Conservation (phyloP, 37 sponge, comb jelly and placozoan species). For the Diacarnus erythraeanus region DNA sequence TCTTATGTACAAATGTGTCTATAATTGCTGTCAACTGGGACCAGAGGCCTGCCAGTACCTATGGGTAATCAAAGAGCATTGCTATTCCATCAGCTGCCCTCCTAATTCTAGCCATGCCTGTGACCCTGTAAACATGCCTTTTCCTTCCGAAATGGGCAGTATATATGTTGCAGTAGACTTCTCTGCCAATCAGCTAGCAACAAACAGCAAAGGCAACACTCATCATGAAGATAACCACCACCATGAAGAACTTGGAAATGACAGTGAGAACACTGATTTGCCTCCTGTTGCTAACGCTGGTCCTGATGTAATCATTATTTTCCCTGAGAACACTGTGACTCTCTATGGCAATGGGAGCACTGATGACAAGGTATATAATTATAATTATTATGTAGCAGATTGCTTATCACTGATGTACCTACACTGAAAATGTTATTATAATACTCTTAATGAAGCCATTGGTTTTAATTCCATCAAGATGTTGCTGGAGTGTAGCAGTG, state of each 20-base stretch:
- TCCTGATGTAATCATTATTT: neutral
- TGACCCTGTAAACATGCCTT: neutral
- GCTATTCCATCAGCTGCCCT: conserved; percentile 13
- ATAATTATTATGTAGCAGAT: too few species aligned
- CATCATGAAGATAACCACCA: neutral
- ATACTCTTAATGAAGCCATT: too few species aligned
- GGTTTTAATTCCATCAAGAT: too few species aligned
- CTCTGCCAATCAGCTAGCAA: neutral
- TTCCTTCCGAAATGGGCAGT: neutral
- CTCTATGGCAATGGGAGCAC: conserved; percentile 23
- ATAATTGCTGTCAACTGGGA: conserved; percentile 25
- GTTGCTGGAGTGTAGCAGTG: too few species aligned
- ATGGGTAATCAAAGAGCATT: conserved; percentile 24
- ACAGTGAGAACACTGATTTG: neutral
- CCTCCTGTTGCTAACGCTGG: conserved; percentile 22
- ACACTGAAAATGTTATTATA: too few species aligned
- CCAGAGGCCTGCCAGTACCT: conserved; percentile 24
- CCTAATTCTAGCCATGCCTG: neutral
- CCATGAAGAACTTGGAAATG: neutral
- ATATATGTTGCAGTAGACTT: conserved; percentile 2
- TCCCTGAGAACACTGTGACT: conserved; percentile 3
- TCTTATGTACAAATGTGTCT: too few species aligned
- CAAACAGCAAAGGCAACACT: neutral
- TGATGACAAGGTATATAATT: conserved; percentile 3
- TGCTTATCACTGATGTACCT: too few species aligned